These are phyloP conservation scores for Ispidina picta DNA, from an alignment of 2,797 vertebrate genomes.

Conservation along the genomic window DNA sequence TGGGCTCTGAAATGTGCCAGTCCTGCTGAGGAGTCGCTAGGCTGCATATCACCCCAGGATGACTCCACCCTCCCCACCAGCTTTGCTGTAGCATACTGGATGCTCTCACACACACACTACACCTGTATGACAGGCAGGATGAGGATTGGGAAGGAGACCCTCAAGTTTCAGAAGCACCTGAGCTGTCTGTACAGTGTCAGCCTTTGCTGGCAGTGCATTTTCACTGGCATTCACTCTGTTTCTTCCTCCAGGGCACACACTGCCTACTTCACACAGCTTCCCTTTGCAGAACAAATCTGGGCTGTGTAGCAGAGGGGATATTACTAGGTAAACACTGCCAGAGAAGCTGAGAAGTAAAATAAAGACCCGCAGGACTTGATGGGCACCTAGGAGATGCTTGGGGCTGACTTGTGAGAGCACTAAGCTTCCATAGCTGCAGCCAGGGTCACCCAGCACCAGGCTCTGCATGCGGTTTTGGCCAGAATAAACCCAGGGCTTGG, in stretches of 20 bases:
- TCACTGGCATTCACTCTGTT: rapidly evolving
- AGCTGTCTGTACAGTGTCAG: neutral
- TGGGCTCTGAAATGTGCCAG: neutral
- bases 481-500: neutral
- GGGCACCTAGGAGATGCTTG: neutral
- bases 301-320: neutral
- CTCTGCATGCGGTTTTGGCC: neutral
- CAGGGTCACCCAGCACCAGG: neutral
- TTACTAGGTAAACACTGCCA: neutral
- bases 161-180: neutral
- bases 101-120: too few species aligned
- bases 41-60: neutral
- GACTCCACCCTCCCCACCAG: neutral
- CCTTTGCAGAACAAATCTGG: neutral
- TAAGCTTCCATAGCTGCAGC: neutral
- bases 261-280: neutral
- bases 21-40: neutral
- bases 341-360: neutral
- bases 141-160: neutral
- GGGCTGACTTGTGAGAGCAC: neutral
- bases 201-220: neutral
- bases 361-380: neutral
- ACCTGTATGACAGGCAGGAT: neutral
- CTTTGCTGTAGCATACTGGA: neutral
- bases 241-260: neutral